These are phyloP conservation scores for Eilema sororculum DNA, from an alignment of 2,888 invertebrate genomes.

Conservation along the genomic window DNA sequence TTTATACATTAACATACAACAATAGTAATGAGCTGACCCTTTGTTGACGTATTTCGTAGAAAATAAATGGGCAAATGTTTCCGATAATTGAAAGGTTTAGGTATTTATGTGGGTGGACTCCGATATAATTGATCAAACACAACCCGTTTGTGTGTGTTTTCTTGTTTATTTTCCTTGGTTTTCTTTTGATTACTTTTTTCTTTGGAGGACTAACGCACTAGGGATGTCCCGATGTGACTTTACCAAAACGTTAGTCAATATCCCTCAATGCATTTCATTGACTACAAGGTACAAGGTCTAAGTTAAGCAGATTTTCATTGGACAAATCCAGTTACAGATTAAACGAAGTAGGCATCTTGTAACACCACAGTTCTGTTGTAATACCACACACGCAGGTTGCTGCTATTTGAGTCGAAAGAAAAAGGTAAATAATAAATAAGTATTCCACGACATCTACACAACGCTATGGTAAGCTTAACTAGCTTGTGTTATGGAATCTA, in stretches of 20 bases:
- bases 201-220: not conserved
- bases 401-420: too few species aligned
- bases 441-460: too few species aligned
- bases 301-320: not conserved
- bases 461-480: too few species aligned
- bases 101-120: not conserved
- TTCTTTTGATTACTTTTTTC: not conserved
- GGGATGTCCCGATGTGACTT: not conserved
- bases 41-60: not conserved
- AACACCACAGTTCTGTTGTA: too few species aligned
- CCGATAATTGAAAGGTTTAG: constrained; percentile 2
- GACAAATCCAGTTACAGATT: too few species aligned
- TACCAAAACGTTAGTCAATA: too few species aligned
- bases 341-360: too few species aligned
- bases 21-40: too few species aligned
- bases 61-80: not conserved
- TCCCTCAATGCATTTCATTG: not conserved
- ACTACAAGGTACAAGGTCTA: not conserved
- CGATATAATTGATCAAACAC: not conserved
- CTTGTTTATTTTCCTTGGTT: not conserved
- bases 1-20: not conserved
- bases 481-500: too few species aligned
- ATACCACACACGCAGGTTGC: too few species aligned
- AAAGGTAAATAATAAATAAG: too few species aligned
- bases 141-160: not conserved